Percentiles rank a stretch among this genome's conserved stretches.
Conservation (phyloP, 2,113 vertebrate genomes). For the Elephas maximus region DNA sequence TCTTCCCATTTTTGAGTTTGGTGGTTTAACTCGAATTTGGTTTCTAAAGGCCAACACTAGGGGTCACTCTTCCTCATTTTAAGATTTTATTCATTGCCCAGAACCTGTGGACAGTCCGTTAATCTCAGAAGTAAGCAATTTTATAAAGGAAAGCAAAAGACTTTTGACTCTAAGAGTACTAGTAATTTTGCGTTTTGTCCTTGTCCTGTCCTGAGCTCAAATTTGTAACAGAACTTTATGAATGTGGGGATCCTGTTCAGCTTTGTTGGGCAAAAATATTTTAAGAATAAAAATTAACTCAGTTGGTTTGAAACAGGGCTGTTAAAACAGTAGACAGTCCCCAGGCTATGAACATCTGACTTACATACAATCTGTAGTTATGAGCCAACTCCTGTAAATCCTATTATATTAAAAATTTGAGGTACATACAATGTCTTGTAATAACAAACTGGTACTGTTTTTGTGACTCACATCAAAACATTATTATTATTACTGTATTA, state of each 20-base stretch:
- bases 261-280: not conserved
- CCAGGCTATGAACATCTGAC: too few species aligned
- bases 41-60: slow-evolving; percentile 74
- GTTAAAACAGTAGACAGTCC: not conserved
- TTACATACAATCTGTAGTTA: too few species aligned
- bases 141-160: slow-evolving; percentile 66
- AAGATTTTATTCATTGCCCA: slow-evolving; percentile 50
- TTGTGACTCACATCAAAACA: too few species aligned
- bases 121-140: slow-evolving; percentile 61
- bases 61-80: slow-evolving; percentile 77
- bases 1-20: not conserved
- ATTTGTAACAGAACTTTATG: slow-evolving; percentile 37
- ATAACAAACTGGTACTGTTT: too few species aligned
- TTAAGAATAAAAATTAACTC: slow-evolving; percentile 51
- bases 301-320: slow-evolving; percentile 17
- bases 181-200: slow-evolving; percentile 61
- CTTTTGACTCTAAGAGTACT: slow-evolving; percentile 37
- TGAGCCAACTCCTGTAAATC: too few species aligned
- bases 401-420: too few species aligned
- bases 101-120: slow-evolving; percentile 55
- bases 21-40: slow-evolving; percentile 50
- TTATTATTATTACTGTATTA: too few species aligned
- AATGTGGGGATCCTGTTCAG: not conserved
- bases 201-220: not conserved
- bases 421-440: too few species aligned